Conservation (phyloP, 1,140 invertebrate genomes). For the Heliconius hewitsoni region DNA sequence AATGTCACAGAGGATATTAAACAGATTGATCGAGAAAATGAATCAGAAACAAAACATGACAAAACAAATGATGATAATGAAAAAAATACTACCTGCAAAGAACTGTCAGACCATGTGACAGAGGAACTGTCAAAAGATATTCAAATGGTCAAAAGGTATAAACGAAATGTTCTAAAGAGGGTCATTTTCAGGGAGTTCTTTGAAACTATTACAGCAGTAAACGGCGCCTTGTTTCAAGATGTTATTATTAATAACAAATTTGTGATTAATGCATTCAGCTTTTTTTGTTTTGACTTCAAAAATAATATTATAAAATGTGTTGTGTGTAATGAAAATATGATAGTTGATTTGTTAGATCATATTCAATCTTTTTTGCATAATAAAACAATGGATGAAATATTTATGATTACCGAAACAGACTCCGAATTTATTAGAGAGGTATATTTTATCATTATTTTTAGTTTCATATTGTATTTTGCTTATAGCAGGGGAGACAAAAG, state of each 20-base stretch:
- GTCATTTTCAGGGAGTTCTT: slow-evolving; percentile 5
- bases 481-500: neutral
- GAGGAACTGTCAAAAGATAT: neutral
- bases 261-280: slow-evolving; percentile 15
- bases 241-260: slow-evolving; percentile 30
- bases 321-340: slow-evolving; percentile 6
- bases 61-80: slow-evolving; percentile 6
- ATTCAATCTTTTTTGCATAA: neutral
- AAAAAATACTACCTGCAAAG: neutral
- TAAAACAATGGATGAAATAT: neutral
- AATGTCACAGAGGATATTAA: neutral
- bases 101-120: neutral
- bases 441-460: neutral
- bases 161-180: neutral
- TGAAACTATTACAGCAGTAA: neutral
- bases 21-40: neutral
- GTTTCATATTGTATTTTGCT: neutral
- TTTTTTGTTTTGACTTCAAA: neutral
- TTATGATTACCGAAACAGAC: slow-evolving; percentile 4
- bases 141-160: neutral
- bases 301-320: neutral
- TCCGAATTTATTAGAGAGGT: slow-evolving; percentile 32
- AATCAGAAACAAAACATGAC: neutral
- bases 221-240: slow-evolving; percentile 8
- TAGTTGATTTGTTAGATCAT: neutral